These are phyloP conservation scores for Calyptommatus sinebrachiatus DNA, from an alignment of 2,113 vertebrate genomes.

Conservation along the genomic window DNA sequence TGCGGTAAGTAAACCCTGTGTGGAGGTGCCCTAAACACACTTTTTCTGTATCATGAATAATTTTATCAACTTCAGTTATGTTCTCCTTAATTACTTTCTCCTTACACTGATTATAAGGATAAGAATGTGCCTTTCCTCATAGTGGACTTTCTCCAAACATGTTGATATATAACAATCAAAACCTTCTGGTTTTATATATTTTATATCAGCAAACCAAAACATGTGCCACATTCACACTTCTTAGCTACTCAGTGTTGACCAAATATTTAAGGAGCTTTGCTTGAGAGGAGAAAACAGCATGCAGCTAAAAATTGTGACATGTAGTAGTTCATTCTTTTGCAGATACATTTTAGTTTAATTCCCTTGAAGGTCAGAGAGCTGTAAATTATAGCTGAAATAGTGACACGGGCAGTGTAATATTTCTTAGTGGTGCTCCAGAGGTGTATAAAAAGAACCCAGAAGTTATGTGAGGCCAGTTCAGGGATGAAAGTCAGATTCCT, in stretches of 20 bases:
- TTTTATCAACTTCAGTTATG: neutral
- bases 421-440: slow-evolving; percentile 50
- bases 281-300: neutral
- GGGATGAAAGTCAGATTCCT: slow-evolving; percentile 32
- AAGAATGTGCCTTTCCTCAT: neutral
- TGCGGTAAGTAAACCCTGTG: too few species aligned
- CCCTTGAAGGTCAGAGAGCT: slow-evolving; percentile 41
- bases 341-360: slow-evolving; percentile 49
- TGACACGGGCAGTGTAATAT: slow-evolving; percentile 47
- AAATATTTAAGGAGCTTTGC: neutral
- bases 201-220: neutral
- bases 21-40: too few species aligned
- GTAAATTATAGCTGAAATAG: slow-evolving; percentile 54
- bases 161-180: neutral
- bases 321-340: slow-evolving; percentile 15
- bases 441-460: slow-evolving; percentile 46
- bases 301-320: neutral
- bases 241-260: neutral
- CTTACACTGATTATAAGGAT: neutral
- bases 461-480: slow-evolving; percentile 45
- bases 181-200: neutral
- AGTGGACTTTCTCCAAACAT: neutral
- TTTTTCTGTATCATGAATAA: neutral
- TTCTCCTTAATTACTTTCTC: neutral
- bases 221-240: neutral